Percentiles rank a stretch among this genome's conserved stretches.
Evolutionary conservation across 2,888 invertebrate genomes (phyloP).

Genomic region (Eumerus sabulonum): DNA sequence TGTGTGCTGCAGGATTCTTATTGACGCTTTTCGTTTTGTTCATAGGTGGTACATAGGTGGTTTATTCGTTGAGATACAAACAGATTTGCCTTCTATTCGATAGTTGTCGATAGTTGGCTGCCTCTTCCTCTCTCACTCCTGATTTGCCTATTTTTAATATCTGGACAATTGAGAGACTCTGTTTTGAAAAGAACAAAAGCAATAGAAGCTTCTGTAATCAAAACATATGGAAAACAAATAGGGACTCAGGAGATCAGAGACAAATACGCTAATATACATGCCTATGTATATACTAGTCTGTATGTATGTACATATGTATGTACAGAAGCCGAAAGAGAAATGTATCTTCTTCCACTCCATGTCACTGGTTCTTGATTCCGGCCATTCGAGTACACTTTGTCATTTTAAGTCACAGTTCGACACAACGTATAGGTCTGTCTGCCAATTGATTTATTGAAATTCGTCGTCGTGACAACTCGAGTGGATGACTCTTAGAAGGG

Average conservation of each 20-base stretch:
- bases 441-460: too few relatives aligned
- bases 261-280: neutral
- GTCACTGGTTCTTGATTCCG: constrained; percentile 47
- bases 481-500: too few relatives aligned
- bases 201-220: constrained; percentile 33
- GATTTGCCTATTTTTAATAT: constrained; percentile 8
- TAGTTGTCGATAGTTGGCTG: constrained; percentile 16
- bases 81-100: constrained; percentile 31
- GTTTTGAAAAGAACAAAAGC: neutral
- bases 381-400: constrained; percentile 35
- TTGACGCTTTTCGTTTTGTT: constrained; percentile 41
- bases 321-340: too few relatives aligned
- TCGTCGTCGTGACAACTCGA: too few relatives aligned
- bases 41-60: neutral
- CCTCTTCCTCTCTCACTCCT: constrained; percentile 4
- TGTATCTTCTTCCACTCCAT: too few relatives aligned
- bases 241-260: constrained; percentile 2
- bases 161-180: neutral
- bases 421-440: too few relatives aligned
- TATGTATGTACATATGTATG: too few relatives aligned
- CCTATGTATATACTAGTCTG: too few relatives aligned
- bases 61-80: constrained; percentile 35
- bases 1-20: constrained; percentile 41
- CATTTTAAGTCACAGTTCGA: neutral
- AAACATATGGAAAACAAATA: constrained; percentile 1